phyloP scores from a whole-genome alignment of 2,888 invertebrate genomes.

The Cybosia mesomella region DNA sequence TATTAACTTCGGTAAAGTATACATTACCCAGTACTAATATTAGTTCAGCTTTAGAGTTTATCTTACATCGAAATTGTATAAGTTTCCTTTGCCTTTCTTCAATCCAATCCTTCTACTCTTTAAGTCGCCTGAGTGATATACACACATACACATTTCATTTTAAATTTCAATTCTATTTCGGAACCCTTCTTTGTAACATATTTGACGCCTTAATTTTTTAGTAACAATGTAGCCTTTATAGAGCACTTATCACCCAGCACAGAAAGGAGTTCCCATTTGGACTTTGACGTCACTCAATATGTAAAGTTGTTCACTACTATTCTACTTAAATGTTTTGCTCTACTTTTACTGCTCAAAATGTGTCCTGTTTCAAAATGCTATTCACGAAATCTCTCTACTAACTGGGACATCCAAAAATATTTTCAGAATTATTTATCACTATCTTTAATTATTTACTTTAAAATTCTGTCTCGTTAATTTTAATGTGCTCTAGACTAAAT shows the following conservation, averaged over 20 bases:
- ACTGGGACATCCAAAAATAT: conserved; percentile 21
- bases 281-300: conserved; percentile 51
- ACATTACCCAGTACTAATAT: conserved; percentile 30
- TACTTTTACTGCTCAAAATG: neutral
- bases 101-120: conserved; percentile 19
- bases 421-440: conserved; percentile 26
- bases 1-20: conserved; percentile 26
- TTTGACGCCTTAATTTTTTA: conserved; percentile 37
- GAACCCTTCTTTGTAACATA: conserved; percentile 8
- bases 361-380: neutral
- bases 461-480: conserved; percentile 36
- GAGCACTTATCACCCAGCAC: neutral
- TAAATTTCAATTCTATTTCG: neutral
- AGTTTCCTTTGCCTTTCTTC: conserved; percentile 24
- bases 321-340: neutral
- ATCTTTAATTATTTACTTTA: conserved; percentile 17
- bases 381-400: conserved; percentile 53
- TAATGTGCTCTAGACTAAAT: conserved; percentile 29
- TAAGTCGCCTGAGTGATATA: conserved; percentile 11
- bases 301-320: conserved; percentile 44
- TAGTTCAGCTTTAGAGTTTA: conserved; percentile 25
- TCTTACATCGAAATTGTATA: conserved; percentile 19
- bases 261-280: neutral
- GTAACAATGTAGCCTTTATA: conserved; percentile 39
- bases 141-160: neutral